Base-by-base conservation (phyloP, 1,140 invertebrate species). In the Bombus huntii region DNA sequence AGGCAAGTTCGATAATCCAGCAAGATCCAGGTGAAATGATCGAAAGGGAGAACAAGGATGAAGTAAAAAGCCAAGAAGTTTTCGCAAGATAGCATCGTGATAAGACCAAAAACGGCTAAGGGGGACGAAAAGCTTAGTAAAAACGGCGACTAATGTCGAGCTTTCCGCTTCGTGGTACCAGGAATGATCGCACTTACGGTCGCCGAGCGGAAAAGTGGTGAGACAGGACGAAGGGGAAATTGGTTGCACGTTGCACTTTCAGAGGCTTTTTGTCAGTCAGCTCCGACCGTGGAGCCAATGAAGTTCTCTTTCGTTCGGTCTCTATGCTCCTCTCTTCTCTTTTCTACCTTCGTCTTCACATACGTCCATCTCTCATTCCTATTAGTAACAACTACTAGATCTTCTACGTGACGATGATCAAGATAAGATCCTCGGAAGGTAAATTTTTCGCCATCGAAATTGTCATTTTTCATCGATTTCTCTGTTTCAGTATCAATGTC, bases 141-240 rank as follows among this genome's bases (percentile, higher is more conserved):
- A 71, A 71, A 13, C 34, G 34, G 8, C 5, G n/a, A 37, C 37
- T 66, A 75, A 86, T 37, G 80, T 75, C 72, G 74, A 65, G 62
- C 74, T 76, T 87, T 89, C 70, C 88, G 75, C 77, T 85, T 76
- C 73, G 57, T 80, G 65, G 62, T 62, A 39, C 71, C 65, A 75
- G 68, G 62, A 86, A 85, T 80, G 86, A 62, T 86, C 71, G 83
- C 90, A 88, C 90, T 93, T 91, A 91, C 89, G 86, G 86, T 78
- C 88, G 90, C 84, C 89, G 90, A 91, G 88, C 86, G 93, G 91
- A 93, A 93, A 93, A 93, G 90, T 93, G 88, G 91, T 90, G 90
- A 87, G 91, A 92, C 91, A 87, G 81, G 92, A 91, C 92, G 93
- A 93, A 90, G 91, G 92, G 91, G 91, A 92, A 93, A 93, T 89